Base-by-base conservation (phyloP, 64 coral and sea anemone genomes). In the Cladopsammia gracilis region DNA sequence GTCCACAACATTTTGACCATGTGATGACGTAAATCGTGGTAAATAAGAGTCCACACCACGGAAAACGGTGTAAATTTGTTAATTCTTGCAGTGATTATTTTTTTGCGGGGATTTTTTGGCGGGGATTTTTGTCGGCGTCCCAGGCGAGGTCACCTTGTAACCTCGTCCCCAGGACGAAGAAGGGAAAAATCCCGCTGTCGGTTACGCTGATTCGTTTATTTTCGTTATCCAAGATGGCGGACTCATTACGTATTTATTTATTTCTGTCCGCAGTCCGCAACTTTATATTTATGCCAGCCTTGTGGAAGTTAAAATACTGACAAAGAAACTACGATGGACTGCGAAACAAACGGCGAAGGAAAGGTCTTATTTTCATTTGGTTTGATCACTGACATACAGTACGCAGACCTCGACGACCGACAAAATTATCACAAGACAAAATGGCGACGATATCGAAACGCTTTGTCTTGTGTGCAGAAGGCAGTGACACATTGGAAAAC, bases 371-470 rank as follows among this genome's bases (percentile, higher is more conserved):
- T 94, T 68, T 89, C 86, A 14, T 96, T 96, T 84, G 95, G 95
- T 20, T 34, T 96, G 22, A 93, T 96, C 54, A 89, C 95, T 4
- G 95, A 96, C 76, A 12, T 96, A 11, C 95, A 96, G 62, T 96
- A 92, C 48, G 90, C 86, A 18, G 90, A 92, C 51, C 87, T 89
- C 18, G 48, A 82, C 43, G 90, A 96, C 68, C 78, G 95, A 26
- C 66, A 47, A 58, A 88, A 92, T 26, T 22, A 42, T 48, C 44
- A 64, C 5, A 88, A 88, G 70, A 92, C 75, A 19, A 88, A 88
- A 57, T 86, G 74, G 70, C 87, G 95, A 25, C 90, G 67, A 58
- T 96, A 96, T 46, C 87, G 85, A 86, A 86, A 93, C 46, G 70
- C 90, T 49, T 76, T 81, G 18, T 47, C 14, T 45, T 85, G 78